Conservation (phyloP, 2,113 vertebrate genomes). For the Zootoca vivipara region DNA sequence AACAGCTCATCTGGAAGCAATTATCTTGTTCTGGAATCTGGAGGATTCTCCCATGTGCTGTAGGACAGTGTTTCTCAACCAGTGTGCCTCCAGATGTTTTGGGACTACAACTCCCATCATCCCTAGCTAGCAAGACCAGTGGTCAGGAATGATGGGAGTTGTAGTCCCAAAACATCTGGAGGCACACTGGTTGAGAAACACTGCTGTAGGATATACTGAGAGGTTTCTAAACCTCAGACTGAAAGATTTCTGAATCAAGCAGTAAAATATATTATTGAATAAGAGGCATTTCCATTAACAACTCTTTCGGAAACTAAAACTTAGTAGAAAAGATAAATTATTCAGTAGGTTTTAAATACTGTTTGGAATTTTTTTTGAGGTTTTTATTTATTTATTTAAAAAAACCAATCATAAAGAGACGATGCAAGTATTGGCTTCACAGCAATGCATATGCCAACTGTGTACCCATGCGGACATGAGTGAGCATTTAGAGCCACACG, state of each 20-base stretch:
- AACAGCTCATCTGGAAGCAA: no score
- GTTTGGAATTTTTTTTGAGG: conserved; percentile 18
- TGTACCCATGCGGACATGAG: conserved; percentile 61
- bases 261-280: background rate
- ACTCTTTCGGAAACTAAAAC: background rate
- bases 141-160: no score
- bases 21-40: background rate
- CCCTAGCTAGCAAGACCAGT: no score
- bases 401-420: conserved; percentile 25
- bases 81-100: no score
- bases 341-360: conserved; percentile 50
- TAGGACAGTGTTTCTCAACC: no score
- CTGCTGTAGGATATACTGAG: background rate
- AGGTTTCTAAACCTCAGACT: background rate
- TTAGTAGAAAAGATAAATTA: conserved; percentile 22
- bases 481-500: conserved; percentile 64
- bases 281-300: background rate
- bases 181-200: no score
- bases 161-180: no score
- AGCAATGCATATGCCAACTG: conserved; percentile 61
- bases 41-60: no score
- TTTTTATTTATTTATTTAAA: conserved; percentile 40
- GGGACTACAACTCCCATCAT: no score
- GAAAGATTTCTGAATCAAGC: background rate
- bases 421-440: conserved; percentile 59